These are phyloP conservation scores for Poecilus cupreus DNA, from an alignment of 2,888 invertebrate genomes.

Conservation along the genomic window DNA sequence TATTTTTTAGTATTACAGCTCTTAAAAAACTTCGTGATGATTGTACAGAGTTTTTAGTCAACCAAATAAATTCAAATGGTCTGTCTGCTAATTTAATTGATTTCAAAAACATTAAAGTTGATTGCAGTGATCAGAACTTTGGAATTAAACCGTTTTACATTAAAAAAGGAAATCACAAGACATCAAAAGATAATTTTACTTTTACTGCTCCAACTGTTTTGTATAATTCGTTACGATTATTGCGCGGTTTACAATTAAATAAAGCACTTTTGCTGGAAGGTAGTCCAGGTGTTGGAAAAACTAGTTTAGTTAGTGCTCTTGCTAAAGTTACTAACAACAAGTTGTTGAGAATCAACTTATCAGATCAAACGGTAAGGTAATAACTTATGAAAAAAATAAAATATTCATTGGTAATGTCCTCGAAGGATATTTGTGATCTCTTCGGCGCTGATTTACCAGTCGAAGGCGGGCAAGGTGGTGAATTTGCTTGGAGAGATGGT, in stretches of 20 bases:
- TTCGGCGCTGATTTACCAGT: conserved; percentile 98
- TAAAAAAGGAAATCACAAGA: conserved; percentile 72
- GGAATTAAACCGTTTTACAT: conserved; percentile 89
- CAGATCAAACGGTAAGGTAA: conserved; percentile 93
- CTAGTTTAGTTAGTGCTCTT: conserved; percentile 92
- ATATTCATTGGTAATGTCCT: too few relatives aligned
- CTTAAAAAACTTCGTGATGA: conserved; percentile 71
- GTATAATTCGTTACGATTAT: conserved; percentile 86
- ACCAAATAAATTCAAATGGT: conserved; percentile 72
- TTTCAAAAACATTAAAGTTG: conserved; percentile 65
- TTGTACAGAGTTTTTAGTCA: conserved; percentile 76
- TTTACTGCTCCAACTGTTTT: conserved; percentile 87
- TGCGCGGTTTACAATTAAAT: conserved; percentile 92
- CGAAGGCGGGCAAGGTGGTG: conserved; percentile 88
- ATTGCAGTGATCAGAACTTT: conserved; percentile 74
- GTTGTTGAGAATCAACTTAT: conserved; percentile 95
- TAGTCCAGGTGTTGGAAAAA: conserved; percentile 99
- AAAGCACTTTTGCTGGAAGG: conserved; percentile 97
- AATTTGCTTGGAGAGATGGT: conserved; percentile 97
- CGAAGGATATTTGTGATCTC: conserved; percentile 94
- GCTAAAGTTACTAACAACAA: conserved; percentile 89
- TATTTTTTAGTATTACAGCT: conserved; percentile 67
- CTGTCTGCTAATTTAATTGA: conserved; percentile 49
- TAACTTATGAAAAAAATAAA: conserved; percentile 64
- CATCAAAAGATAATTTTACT: conserved; percentile 74